Evolutionary conservation across 2,113 vertebrate genomes (phyloP).

Genomic region (Cynocephalus volans): DNA sequence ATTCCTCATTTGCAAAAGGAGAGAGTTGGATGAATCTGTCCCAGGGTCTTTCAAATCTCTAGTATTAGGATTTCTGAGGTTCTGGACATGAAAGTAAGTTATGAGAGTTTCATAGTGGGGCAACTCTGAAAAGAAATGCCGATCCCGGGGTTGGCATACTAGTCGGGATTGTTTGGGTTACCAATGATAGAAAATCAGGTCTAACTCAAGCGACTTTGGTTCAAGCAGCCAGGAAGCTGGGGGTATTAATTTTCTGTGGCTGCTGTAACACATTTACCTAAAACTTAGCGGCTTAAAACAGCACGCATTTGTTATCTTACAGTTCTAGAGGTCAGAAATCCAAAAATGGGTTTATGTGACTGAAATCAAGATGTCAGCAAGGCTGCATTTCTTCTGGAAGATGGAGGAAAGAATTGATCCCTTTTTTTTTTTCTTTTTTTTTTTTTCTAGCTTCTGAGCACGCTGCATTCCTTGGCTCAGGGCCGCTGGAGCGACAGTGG

Average conservation of each 20-base stretch:
- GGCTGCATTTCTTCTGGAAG: neutral
- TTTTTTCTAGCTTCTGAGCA: neutral
- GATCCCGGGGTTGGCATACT: too few relatives aligned
- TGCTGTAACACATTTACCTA: neutral
- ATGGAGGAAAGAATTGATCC: too few relatives aligned
- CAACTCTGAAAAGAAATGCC: neutral
- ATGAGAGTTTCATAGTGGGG: neutral
- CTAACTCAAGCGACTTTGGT: neutral
- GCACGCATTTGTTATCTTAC: neutral
- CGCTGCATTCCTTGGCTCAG: fast-evolving
- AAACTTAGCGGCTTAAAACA: neutral
- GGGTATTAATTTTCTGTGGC: neutral
- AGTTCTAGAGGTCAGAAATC: neutral
- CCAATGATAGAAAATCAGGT: neutral
- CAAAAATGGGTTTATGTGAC: neutral
- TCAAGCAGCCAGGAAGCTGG: neutral
- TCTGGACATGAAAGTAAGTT: fast-evolving
- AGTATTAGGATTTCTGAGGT: neutral
- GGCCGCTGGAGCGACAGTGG: neutral
- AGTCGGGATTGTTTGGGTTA: neutral
- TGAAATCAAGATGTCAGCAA: neutral
- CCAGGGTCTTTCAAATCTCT: fast-evolving
- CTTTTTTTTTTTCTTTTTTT: neutral
- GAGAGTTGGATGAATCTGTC: neutral
- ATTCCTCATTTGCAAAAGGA: neutral